Base-by-base conservation (phyloP, 2,888 invertebrate species). In the Cheiracanthium punctorium region DNA sequence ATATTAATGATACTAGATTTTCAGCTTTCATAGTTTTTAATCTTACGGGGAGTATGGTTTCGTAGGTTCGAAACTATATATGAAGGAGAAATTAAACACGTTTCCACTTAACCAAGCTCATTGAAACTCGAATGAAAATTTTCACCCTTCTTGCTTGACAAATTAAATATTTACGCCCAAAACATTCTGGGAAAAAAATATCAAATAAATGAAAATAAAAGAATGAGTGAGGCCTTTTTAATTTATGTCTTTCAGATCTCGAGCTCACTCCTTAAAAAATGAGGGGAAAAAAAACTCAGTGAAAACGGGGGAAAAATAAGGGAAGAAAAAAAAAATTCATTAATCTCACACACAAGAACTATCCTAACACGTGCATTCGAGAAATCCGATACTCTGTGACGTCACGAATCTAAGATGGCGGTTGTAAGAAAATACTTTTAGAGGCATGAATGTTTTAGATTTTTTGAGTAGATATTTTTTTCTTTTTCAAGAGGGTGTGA, bases 361-460 rank as follows among this genome's bases (percentile, higher is more conserved):
- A n/a, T n/a, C n/a, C n/a, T n/a, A n/a, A n/a, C n/a, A n/a, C n/a
- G n/a, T n/a, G n/a, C 24, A 58, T 24, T 58, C 58, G n/a, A 20
- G 58, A 58, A 58, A 58, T 24, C 58, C 58, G 58, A 58, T 58
- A 58, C 24, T 24, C 20, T 58, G 58, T 58, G 58, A 58, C 24
- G 58, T 58, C 58, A 58, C 5, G 24, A 1, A 58, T 58, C 58
- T 24, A 58, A 24, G 58, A 58, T 58, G 58, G 58, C 20, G 24
- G 58, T n/a, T n/a, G n/a, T n/a, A n/a, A n/a, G n/a, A n/a, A n/a
- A n/a, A n/a, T n/a, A n/a, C 58, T 24, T 24, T 58, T 58, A 7
- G 7, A 58, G 24, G 24, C 58, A 24, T 2, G 24, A 24, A 20
- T 58, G 24, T 8, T 58, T 58, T 58, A 58, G 58, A 58, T 58